A percentile compares a stretch with the other conserved stretches of the same genome.
Conservation (phyloP, 64 coral and sea anemone species). For the Montipora capricornis region DNA sequence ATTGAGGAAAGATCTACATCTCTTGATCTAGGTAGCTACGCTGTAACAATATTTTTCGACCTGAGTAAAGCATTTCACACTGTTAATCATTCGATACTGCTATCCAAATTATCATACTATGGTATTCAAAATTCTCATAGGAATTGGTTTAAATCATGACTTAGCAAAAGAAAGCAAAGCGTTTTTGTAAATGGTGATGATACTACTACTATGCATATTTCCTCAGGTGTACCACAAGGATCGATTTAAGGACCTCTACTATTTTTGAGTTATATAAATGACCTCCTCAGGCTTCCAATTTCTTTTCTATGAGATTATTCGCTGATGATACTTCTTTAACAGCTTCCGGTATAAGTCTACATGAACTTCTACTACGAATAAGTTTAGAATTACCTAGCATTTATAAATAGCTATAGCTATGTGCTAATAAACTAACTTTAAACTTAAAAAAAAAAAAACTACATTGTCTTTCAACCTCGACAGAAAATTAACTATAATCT, state of each 20-base stretch:
- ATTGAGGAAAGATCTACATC: neutral
- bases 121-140: neutral
- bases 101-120: constrained; percentile 25
- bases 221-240: neutral
- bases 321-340: constrained; percentile 44
- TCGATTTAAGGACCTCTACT: constrained; percentile 38
- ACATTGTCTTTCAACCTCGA: no score
- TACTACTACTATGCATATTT: neutral
- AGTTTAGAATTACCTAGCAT: no score
- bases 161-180: neutral
- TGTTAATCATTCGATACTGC: constrained; percentile 33
- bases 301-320: neutral
- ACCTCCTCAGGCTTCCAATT: neutral
- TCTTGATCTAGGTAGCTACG: constrained; percentile 4
- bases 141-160: constrained; percentile 10
- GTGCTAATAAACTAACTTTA: no score
- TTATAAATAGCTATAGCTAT: no score
- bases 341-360: neutral
- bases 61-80: constrained; percentile 45
- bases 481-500: no score
- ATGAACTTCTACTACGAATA: no score
- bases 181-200: neutral
- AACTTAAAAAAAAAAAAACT: no score
- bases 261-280: constrained; percentile 40
- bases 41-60: constrained; percentile 16